Base-by-base conservation (phyloP, 2,797 vertebrate genomes). In the Huso huso region DNA sequence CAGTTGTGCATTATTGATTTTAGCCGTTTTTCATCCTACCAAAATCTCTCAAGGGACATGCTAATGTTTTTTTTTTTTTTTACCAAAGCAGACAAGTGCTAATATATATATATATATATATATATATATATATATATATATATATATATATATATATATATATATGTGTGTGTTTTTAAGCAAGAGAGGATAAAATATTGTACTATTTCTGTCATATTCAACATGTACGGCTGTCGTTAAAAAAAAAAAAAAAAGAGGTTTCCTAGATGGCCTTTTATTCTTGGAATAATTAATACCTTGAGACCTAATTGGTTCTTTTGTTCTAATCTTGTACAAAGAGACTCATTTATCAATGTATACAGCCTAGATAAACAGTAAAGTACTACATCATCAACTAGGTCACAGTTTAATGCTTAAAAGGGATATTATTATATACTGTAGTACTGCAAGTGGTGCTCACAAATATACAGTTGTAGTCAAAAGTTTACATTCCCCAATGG, bases 1-100 rank as follows among this genome's bases (percentile, higher is more conserved):
- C 75, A 79, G 79, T 76, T 78, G 72, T 81, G 78, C 79, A 82
- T 83, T 78, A 76, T 73, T 62, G 69, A 84, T 82, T 82, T 77
- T 77, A 76, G 83, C 81, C 73, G 76, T 73, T 75, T 67, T 66
- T 74, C 12, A 53, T 63, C 76, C 65, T 69, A 70, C 48, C 63
- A 72, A 72, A 78, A 77, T 75, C 51, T 79, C 76, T 82, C 66
- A 0, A 52, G 69, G 64, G 55, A 68, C 78, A 67, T 67, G 67
- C 37, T 37, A 1, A n/a, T n/a, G n/a, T n/a, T n/a, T n/a, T n/a
- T n/a, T n/a, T n/a, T n/a, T n/a, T n/a, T n/a, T n/a, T n/a, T n/a
- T n/a, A n/a, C n/a, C n/a, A n/a, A 81, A 76, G 79, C 78, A 76
- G 69, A 75, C 78, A 75, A 77, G 66, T 75, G 64, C 57, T 70